phyloP scores from a whole-genome alignment of 2,797 vertebrate species.

The Borostomias antarcticus region DNA sequence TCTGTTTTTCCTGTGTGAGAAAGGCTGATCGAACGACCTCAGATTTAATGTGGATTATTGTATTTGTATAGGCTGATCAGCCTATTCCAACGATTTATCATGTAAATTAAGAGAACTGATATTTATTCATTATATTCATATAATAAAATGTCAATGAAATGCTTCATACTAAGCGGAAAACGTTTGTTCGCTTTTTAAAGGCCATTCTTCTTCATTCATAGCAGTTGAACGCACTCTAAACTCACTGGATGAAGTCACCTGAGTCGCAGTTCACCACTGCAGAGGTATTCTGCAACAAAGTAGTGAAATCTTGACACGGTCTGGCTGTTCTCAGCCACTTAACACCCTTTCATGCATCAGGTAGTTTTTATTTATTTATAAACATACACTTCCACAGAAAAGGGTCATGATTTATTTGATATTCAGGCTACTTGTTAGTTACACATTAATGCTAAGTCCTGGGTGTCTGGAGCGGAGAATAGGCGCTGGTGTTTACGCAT shows the following conservation, averaged over 20 bases:
- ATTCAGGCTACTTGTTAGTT: neutral
- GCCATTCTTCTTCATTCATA: neutral
- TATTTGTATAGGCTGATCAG: conserved; percentile 30
- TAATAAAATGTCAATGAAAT: conserved; percentile 75
- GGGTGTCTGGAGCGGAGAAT: neutral
- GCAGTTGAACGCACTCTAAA: neutral
- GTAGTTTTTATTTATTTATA: conserved; percentile 1
- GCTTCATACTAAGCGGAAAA: conserved; percentile 17
- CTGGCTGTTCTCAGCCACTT: conserved; percentile 13
- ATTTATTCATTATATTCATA: conserved; percentile 84
- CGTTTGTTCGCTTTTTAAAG: neutral
- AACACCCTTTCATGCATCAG: conserved; percentile 32
- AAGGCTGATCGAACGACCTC: conserved; percentile 56
- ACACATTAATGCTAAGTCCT: neutral
- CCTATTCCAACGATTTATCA: conserved; percentile 59
- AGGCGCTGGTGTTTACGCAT: no score
- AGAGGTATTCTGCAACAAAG: neutral
- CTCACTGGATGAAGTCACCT: conserved; percentile 30
- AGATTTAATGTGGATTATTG: conserved; percentile 54
- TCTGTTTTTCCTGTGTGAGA: conserved; percentile 54
- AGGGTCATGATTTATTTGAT: neutral
- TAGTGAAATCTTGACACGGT: neutral
- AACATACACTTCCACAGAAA: conserved; percentile 13
- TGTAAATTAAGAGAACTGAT: conserved; percentile 79
- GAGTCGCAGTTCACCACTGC: neutral